These are phyloP conservation scores for Zosterops lateralis DNA, from an alignment of 2,113 vertebrate genomes.

Conservation along the genomic window DNA sequence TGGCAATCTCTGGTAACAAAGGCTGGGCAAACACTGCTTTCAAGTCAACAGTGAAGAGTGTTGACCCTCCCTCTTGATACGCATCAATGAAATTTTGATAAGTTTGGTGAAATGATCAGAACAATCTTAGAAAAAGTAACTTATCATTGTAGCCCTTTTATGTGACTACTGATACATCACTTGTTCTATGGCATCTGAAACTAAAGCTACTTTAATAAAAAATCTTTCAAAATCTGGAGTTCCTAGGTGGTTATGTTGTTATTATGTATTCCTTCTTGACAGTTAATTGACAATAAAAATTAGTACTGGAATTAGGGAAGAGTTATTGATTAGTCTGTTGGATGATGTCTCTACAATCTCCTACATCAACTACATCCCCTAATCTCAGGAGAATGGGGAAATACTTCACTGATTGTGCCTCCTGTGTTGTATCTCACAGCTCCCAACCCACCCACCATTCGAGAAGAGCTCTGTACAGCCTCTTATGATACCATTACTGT, in stretches of 20 bases:
- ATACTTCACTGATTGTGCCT: not conserved
- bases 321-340: not conserved
- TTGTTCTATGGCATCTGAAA: not conserved
- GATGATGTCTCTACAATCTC: not conserved
- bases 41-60: not conserved
- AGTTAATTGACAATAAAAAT: not conserved
- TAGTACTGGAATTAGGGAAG: not conserved
- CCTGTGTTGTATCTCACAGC: conserved; percentile 72
- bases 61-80: not conserved
- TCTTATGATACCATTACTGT: conserved; percentile 97
- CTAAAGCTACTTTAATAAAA: not conserved
- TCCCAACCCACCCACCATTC: conserved; percentile 90
- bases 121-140: not conserved
- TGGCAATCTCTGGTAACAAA: not conserved
- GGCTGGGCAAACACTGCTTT: not conserved
- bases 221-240: not conserved
- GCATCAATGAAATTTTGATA: not conserved
- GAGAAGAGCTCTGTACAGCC: conserved; percentile 95
- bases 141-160: not conserved
- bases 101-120: not conserved
- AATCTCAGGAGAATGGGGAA: not conserved
- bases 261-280: not conserved
- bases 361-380: not conserved
- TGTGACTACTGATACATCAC: not conserved
- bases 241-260: not conserved